Conservation (phyloP, 2,797 vertebrate species). For the Phrynocephalus guinanensis region DNA sequence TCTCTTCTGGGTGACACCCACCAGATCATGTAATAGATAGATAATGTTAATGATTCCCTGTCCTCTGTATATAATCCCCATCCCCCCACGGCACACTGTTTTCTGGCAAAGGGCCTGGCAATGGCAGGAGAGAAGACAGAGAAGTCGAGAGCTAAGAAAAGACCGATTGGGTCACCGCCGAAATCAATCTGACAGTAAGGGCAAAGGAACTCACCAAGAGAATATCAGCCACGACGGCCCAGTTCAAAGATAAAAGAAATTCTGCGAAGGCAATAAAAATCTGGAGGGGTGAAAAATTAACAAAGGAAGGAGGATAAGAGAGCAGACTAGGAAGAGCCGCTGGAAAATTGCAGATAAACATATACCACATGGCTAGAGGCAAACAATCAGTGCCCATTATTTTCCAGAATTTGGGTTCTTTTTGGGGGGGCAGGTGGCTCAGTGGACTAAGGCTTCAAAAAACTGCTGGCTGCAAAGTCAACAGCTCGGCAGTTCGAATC, state of each 20-base stretch:
- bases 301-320: constrained; percentile 34
- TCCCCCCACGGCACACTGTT: background rate
- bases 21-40: too few species aligned
- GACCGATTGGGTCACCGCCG: background rate
- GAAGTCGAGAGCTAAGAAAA: constrained; percentile 19
- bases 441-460: too few species aligned
- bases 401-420: too few species aligned
- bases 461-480: too few species aligned
- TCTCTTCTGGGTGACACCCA: too few species aligned
- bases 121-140: background rate
- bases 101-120: background rate
- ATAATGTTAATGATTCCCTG: too few species aligned
- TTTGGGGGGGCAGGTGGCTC: too few species aligned
- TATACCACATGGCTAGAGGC: background rate
- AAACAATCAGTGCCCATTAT: too few species aligned
- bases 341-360: background rate
- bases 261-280: constrained; percentile 87
- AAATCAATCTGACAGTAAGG: constrained; percentile 6
- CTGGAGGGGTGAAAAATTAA: constrained; percentile 68
- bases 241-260: constrained; percentile 88
- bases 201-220: constrained; percentile 84
- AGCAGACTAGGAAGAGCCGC: background rate
- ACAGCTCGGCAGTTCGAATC: too few species aligned
- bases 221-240: constrained; percentile 91
- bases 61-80: too few species aligned